A percentile compares a stretch with the other conserved stretches of the same genome.
phyloP scores from a whole-genome alignment of 2,888 invertebrate species.

The Sinodicranocentrus sp. region DNA sequence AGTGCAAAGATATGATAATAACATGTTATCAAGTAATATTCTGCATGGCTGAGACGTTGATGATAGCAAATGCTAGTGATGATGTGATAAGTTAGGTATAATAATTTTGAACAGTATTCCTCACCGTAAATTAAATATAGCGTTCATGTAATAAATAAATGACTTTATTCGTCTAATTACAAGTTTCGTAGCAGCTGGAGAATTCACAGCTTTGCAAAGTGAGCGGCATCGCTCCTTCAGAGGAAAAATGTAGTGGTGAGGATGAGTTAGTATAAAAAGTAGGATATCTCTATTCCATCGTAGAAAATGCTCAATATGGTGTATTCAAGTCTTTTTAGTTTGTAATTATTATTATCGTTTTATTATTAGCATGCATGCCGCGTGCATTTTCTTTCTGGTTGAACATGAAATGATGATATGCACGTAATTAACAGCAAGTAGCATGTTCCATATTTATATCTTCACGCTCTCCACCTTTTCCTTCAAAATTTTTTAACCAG shows the following conservation, averaged over 20 bases:
- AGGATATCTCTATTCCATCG: too few relatives aligned
- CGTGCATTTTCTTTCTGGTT: slow-evolving; percentile 27
- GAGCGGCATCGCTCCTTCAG: too few relatives aligned
- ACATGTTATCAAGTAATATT: too few relatives aligned
- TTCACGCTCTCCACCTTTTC: slow-evolving; percentile 52
- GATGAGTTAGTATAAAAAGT: too few relatives aligned
- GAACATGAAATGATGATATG: slow-evolving; percentile 46
- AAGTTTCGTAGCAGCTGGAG: slow-evolving; percentile 31
- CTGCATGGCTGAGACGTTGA: too few relatives aligned
- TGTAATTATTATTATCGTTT: slow-evolving; percentile 60
- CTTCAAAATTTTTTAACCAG: slow-evolving; percentile 24
- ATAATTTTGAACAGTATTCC: background rate
- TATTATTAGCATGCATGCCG: slow-evolving; percentile 65
- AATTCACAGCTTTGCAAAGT: slow-evolving; percentile 10
- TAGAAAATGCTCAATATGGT: too few relatives aligned
- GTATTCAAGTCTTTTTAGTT: background rate
- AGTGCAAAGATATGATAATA: background rate
- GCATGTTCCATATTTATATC: slow-evolving; percentile 59
- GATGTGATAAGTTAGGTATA: too few relatives aligned
- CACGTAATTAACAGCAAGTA: slow-evolving; percentile 53
- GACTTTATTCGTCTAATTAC: slow-evolving; percentile 61
- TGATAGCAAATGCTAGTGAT: too few relatives aligned
- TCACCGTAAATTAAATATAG: slow-evolving; percentile 5
- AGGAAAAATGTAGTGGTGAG: too few relatives aligned
- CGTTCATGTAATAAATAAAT: slow-evolving; percentile 31